Conservation (phyloP, 2,797 vertebrate species). For the Dermochelys coriacea region DNA sequence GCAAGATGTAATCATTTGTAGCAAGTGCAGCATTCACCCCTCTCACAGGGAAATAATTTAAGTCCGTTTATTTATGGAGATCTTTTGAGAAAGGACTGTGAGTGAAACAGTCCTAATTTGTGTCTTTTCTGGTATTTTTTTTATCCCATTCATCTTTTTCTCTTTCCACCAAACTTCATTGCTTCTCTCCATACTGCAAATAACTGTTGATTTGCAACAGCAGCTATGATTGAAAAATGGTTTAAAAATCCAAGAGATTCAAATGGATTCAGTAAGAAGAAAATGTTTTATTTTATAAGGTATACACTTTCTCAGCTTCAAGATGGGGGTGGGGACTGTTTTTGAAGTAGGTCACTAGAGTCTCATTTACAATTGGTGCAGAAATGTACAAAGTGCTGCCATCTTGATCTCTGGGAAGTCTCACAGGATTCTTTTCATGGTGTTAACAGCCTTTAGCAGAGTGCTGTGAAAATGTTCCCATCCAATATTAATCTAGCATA, state of each 20-base stretch:
- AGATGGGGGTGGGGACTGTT: not conserved
- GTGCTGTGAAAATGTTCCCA: not conserved
- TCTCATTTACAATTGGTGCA: not conserved
- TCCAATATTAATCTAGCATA: not conserved
- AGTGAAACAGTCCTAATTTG: not conserved
- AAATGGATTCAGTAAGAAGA: not conserved
- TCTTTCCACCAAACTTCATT: accelerated
- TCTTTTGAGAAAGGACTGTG: not conserved
- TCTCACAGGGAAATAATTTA: not conserved
- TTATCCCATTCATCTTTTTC: not conserved
- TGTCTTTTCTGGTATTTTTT: not conserved
- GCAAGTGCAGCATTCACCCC: not conserved
- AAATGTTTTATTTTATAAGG: not conserved
- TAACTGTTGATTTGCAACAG: not conserved
- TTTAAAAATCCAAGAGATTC: not conserved
- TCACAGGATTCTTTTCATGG: not conserved
- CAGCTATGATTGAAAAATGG: not conserved
- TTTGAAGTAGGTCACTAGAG: not conserved
- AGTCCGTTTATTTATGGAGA: not conserved
- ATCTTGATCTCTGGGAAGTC: not conserved
- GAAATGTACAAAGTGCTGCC: not conserved
- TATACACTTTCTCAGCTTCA: not conserved
- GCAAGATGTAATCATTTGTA: not conserved
- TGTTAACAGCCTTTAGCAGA: not conserved
- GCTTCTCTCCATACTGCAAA: not conserved